Evolutionary conservation across 1,140 invertebrate species (phyloP), one percentile per base, ranked within the genome.

Genomic region (Parapsyche elsis): DNA sequence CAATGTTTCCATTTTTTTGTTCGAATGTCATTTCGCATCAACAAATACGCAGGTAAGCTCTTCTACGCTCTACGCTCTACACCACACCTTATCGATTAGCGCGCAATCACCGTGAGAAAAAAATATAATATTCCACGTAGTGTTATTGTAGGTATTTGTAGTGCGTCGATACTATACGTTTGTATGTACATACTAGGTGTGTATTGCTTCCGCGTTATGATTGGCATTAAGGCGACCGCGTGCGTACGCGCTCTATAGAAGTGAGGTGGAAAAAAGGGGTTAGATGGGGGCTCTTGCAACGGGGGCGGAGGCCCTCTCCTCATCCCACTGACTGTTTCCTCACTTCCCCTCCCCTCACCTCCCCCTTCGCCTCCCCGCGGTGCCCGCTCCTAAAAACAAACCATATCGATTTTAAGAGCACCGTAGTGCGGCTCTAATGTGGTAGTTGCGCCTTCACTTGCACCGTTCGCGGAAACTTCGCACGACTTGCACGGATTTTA

Each of bases 381-480:
- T 61, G 79, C 59, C 59, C 59, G 75, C 71, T 71, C 82, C 82
- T 81, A 83, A 83, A 83, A 83, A 83, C 82, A 83, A 83, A 83
- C 82, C 82, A 83, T 83, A 83, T 83, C 82, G 82, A 83, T 83
- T 83, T 83, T 81, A 80, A 81, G 79, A 81, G 80, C 80, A 81
- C 77, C 78, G 80, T 81, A 81, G 82, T 81, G 82, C 80, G 80
- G 82, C 82, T 78, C 80, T 83, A 83, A 83, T 83, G 82, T 83
- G 82, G 82, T 83, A 83, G 82, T 83, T 83, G 78, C 80, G 80
- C 82, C 82, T 83, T 83, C 80, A 81, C 82, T 83, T 83, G 82
- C 82, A 84, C 80, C 77, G 64, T 76, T 77, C 80, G 70, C 73
- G 78, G 45, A 70, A 71, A 64, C 79, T 74, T 71, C 12, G 19